Evolutionary conservation across 2,888 invertebrate species (phyloP).

Genomic region (Trypoxylon attenuatum): DNA sequence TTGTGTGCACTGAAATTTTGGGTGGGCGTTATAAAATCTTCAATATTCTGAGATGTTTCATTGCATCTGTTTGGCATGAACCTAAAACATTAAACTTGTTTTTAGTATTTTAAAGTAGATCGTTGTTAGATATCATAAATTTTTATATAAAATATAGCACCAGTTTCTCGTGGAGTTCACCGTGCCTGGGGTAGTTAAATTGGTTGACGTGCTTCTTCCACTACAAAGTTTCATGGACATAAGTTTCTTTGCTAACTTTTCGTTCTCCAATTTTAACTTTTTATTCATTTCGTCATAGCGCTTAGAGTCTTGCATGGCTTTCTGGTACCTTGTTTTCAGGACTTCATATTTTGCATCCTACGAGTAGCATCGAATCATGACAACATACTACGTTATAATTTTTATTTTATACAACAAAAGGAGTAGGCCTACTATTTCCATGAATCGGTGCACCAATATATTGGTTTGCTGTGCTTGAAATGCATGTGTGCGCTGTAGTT

Average conservation of each 20-base stretch:
- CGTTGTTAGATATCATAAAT: neutral
- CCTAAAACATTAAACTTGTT: conserved; percentile 1
- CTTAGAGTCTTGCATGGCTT: neutral
- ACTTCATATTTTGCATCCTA: conserved; percentile 52
- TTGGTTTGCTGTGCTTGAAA: conserved; percentile 35
- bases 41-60: neutral
- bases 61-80: neutral
- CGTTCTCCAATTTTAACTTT: conserved; percentile 7
- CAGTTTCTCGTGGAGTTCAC: neutral
- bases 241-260: conserved; percentile 11
- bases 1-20: neutral
- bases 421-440: conserved; percentile 27
- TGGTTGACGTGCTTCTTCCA: neutral
- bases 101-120: neutral
- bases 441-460: conserved; percentile 34
- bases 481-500: conserved; percentile 8
- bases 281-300: conserved; percentile 18
- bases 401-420: neutral
- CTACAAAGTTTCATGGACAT: neutral
- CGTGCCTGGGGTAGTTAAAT: conserved; percentile 1
- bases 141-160: neutral
- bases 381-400: neutral
- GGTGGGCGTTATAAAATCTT: neutral
- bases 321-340: conserved; percentile 26
- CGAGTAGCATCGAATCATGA: too few relatives aligned